Percentiles rank a stretch among this genome's conserved stretches.
Conservation (phyloP, 2,113 vertebrate genomes). For the Dasyornis broadbenti region DNA sequence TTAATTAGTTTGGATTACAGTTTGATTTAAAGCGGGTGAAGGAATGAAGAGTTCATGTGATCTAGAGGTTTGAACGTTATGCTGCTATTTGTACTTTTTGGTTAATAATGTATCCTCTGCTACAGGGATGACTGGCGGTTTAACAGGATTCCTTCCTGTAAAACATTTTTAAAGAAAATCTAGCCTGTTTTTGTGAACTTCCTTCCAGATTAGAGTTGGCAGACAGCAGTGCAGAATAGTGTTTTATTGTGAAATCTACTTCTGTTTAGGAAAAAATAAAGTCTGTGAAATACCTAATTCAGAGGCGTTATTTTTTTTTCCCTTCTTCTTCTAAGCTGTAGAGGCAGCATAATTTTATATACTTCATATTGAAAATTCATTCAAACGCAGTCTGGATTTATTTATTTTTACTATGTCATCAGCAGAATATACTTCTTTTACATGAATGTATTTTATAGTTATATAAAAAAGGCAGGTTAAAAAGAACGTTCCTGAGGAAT, state of each 20-base stretch:
- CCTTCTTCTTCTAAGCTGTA: background rate
- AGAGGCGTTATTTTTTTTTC: background rate
- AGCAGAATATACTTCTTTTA: constrained; percentile 19
- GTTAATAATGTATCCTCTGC: constrained; percentile 26
- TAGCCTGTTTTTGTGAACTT: background rate
- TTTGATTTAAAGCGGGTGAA: constrained; percentile 44
- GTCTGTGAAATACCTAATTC: background rate
- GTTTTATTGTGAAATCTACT: constrained; percentile 14
- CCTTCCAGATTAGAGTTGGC: background rate
- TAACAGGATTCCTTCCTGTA: background rate
- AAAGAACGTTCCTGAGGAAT: background rate
- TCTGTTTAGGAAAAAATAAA: constrained; percentile 26
- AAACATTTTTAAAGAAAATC: background rate
- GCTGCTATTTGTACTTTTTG: constrained; percentile 23
- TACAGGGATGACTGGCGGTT: background rate
- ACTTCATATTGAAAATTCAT: constrained; percentile 43
- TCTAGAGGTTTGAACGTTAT: constrained; percentile 28
- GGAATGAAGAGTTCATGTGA: constrained; percentile 31
- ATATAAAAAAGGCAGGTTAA: constrained; percentile 19
- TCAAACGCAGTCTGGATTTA: constrained; percentile 26
- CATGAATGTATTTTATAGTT: background rate
- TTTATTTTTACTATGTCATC: constrained; percentile 56
- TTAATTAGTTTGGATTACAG: constrained; percentile 69
- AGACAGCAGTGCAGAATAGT: background rate
- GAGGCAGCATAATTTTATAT: constrained; percentile 30